Conservation (phyloP, 1,140 invertebrate genomes). For the Planococcus citri region DNA sequence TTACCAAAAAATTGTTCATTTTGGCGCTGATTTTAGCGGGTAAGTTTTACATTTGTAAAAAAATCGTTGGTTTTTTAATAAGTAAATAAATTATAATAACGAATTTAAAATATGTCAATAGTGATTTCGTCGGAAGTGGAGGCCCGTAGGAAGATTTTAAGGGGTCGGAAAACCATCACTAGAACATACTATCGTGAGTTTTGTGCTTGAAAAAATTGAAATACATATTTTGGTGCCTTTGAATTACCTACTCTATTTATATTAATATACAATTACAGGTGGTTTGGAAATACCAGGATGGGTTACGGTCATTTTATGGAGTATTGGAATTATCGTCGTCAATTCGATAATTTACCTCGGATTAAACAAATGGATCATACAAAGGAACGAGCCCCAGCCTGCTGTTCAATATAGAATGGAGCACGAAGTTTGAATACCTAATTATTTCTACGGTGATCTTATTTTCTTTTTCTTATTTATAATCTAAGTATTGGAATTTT, state of each 20-base stretch:
- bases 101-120: no score
- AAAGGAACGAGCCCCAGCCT: not conserved
- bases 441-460: not conserved
- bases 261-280: no score
- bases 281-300: not conserved
- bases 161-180: conserved; percentile 56
- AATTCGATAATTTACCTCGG: not conserved
- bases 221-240: no score
- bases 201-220: not conserved
- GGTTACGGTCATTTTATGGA: not conserved
- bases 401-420: not conserved
- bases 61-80: not conserved
- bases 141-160: conserved; percentile 55
- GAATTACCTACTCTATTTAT: no score
- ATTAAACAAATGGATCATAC: not conserved
- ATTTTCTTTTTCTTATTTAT: not conserved
- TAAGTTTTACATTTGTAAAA: not conserved
- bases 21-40: not conserved
- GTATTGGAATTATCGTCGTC: not conserved
- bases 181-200: conserved; percentile 60
- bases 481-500: not conserved
- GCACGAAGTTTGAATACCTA: not conserved
- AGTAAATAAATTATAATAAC: no score
- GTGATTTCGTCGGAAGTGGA: conserved; percentile 41
- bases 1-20: not conserved